These are phyloP conservation scores for Chalcosyrphus nemorum DNA, from an alignment of 2,888 invertebrate genomes.

Conservation along the genomic window DNA sequence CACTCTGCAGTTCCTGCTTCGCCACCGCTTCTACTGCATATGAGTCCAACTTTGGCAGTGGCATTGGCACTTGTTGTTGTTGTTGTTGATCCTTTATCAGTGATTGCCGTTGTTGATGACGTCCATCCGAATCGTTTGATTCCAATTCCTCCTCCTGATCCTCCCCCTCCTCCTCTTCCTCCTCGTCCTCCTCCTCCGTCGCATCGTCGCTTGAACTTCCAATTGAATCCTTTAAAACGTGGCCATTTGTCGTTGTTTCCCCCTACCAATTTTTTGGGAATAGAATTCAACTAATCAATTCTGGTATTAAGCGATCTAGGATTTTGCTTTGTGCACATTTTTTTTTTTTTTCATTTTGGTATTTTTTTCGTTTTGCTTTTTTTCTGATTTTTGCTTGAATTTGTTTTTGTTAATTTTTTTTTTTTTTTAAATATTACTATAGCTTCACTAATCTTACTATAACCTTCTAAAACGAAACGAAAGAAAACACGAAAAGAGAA, in stretches of 20 bases:
- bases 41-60: slow-evolving; percentile 49
- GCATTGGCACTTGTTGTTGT: slow-evolving; percentile 43
- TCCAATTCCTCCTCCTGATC: slow-evolving; percentile 57
- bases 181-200: slow-evolving; percentile 73
- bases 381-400: slow-evolving; percentile 62
- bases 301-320: slow-evolving; percentile 75
- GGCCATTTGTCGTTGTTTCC: slow-evolving; percentile 83
- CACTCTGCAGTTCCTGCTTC: slow-evolving; percentile 2
- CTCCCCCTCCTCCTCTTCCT: slow-evolving; percentile 51
- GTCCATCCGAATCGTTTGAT: slow-evolving; percentile 61
- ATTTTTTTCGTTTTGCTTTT: slow-evolving; percentile 43
- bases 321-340: slow-evolving; percentile 51
- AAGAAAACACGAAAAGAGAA: slow-evolving; percentile 73
- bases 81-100: slow-evolving; percentile 29
- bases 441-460: slow-evolving; percentile 82
- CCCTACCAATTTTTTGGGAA: slow-evolving; percentile 83
- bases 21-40: background rate
- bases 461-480: slow-evolving; percentile 79
- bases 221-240: slow-evolving; percentile 82
- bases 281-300: slow-evolving; percentile 82
- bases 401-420: slow-evolving; percentile 74
- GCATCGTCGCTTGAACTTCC: slow-evolving; percentile 81
- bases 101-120: slow-evolving; percentile 47
- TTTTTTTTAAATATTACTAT: slow-evolving; percentile 78
- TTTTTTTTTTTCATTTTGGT: slow-evolving; percentile 31